phyloP scores from a whole-genome alignment of 1,140 invertebrate genomes.

The Listronotus bonariensis region DNA sequence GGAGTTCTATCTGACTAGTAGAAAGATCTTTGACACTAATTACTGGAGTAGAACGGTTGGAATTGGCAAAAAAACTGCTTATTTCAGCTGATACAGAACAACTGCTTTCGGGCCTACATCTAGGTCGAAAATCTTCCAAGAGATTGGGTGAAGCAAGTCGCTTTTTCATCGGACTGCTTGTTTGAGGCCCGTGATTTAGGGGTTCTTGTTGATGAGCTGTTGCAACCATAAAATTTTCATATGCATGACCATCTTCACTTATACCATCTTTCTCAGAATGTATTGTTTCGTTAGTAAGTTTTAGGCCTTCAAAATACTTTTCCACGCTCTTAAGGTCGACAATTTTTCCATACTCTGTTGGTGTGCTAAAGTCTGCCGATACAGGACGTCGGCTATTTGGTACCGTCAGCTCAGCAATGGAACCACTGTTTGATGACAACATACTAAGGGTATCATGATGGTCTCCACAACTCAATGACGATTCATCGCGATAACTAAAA shows the following conservation, averaged over 20 bases:
- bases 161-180: conserved; percentile 20
- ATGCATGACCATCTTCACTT: conserved; percentile 41
- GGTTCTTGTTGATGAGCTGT: background rate
- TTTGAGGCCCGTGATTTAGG: background rate
- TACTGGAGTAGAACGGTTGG: conserved; percentile 44
- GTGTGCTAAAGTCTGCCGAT: conserved; percentile 67
- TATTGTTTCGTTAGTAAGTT: conserved; percentile 9
- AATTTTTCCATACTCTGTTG: conserved; percentile 55
- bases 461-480: conserved; percentile 6
- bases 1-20: conserved; percentile 11
- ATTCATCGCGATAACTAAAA: conserved; percentile 1
- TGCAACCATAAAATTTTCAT: conserved; percentile 49
- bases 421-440: conserved; percentile 48
- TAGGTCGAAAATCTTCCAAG: conserved; percentile 37
- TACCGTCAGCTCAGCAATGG: conserved; percentile 20
- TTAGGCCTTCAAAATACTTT: conserved; percentile 26
- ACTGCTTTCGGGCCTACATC: conserved; percentile 42
- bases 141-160: conserved; percentile 14
- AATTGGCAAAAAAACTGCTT: conserved; percentile 42
- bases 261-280: conserved; percentile 8
- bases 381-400: conserved; percentile 67
- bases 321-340: conserved; percentile 48
- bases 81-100: conserved; percentile 48
- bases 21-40: conserved; percentile 19
- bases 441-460: conserved; percentile 24